Evolutionary conservation across 1,140 invertebrate species (phyloP).

Genomic region (Steinernema feltiae): DNA sequence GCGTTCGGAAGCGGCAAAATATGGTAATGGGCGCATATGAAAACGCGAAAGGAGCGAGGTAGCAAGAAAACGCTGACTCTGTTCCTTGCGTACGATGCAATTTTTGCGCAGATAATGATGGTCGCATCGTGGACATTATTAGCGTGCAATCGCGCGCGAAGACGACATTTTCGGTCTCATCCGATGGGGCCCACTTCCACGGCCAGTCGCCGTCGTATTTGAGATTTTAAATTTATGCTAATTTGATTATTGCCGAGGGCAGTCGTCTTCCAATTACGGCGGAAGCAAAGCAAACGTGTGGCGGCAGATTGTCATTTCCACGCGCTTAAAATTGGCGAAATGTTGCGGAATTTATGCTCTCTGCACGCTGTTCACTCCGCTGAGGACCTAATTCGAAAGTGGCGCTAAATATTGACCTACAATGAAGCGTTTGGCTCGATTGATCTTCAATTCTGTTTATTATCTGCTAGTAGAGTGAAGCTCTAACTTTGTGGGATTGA

Average conservation of each 20-base stretch:
- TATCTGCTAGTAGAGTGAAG: too few relatives aligned
- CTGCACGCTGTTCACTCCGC: too few relatives aligned
- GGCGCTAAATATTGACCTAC: too few relatives aligned
- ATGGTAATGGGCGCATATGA: not conserved
- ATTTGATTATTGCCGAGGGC: conserved; percentile 13
- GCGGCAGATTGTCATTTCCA: not conserved
- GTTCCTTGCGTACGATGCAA: too few relatives aligned
- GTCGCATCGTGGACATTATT: too few relatives aligned
- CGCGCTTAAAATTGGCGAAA: not conserved
- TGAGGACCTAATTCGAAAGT: too few relatives aligned
- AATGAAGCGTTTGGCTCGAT: too few relatives aligned
- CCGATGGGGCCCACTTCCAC: not conserved
- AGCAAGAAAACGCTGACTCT: too few relatives aligned
- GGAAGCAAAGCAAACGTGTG: not conserved
- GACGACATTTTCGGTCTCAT: not conserved
- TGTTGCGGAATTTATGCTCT: too few relatives aligned
- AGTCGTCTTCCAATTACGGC: not conserved
- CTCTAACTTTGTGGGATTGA: too few relatives aligned
- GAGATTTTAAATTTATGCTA: conserved; percentile 15
- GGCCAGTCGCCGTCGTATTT: not conserved
- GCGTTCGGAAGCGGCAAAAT: not conserved
- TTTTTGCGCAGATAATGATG: too few relatives aligned
- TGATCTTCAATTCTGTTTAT: too few relatives aligned
- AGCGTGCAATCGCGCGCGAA: not conserved
- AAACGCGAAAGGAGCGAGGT: not conserved